phyloP scores from a whole-genome alignment of 1,140 invertebrate species.

The Hydropsyche tenuis region DNA sequence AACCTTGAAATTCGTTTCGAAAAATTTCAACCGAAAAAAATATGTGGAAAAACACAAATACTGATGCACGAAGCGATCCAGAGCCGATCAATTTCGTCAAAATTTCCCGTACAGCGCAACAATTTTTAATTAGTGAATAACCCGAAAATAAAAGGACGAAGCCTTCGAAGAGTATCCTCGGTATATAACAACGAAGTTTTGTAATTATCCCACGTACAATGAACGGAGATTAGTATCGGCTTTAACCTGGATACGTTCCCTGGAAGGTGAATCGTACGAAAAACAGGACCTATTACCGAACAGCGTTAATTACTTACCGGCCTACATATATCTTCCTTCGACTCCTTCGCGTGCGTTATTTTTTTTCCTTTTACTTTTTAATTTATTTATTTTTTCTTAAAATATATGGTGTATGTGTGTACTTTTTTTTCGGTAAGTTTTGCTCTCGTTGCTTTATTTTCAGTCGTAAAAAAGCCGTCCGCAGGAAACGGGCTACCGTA shows the following conservation, averaged over 20 bases:
- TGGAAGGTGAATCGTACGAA: conserved; percentile 34
- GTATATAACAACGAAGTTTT: conserved; percentile 8
- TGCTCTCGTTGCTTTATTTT: conserved; percentile 31
- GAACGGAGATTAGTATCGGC: conserved; percentile 34
- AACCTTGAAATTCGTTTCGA: too few species aligned
- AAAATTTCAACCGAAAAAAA: too few species aligned
- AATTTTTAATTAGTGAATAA: too few species aligned
- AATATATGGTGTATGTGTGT: conserved; percentile 20
- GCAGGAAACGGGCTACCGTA: conserved; percentile 42
- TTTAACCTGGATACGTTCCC: conserved; percentile 33
- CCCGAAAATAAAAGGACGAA: background rate
- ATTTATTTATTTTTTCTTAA: background rate
- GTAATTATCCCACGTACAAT: conserved; percentile 34
- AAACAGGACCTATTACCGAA: conserved; percentile 44
- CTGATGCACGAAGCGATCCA: too few species aligned
- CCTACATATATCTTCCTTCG: conserved; percentile 37
- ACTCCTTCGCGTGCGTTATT: conserved; percentile 1
- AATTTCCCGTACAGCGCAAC: too few species aligned
- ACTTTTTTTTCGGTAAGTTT: conserved; percentile 12
- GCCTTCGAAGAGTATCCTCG: background rate
- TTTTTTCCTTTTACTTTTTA: conserved; percentile 23
- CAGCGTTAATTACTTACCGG: conserved; percentile 45
- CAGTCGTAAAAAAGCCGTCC: conserved; percentile 42
- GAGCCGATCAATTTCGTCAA: too few species aligned
- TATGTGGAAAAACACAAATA: too few species aligned